phyloP scores from a whole-genome alignment of 2,113 vertebrate species.

The Percopsis transmontana region DNA sequence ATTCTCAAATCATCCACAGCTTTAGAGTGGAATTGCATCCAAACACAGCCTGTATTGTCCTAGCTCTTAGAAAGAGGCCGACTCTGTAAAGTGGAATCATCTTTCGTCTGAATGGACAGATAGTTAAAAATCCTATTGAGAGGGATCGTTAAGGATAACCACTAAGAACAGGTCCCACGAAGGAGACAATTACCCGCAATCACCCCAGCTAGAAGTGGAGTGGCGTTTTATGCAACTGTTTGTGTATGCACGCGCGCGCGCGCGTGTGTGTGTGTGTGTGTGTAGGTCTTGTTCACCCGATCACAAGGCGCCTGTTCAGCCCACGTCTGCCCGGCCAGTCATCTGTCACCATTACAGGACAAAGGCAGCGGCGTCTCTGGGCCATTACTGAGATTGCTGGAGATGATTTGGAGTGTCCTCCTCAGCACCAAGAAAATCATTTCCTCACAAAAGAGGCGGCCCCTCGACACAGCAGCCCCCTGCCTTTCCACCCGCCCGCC shows the following conservation, averaged over 20 bases:
- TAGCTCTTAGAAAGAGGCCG: slow-evolving; percentile 42
- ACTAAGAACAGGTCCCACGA: slow-evolving; percentile 71
- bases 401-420: slow-evolving; percentile 83
- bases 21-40: too few relatives aligned
- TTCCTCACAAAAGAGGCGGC: slow-evolving; percentile 72
- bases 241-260: slow-evolving; percentile 45
- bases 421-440: slow-evolving; percentile 77
- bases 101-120: slow-evolving; percentile 68
- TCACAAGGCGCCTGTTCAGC: slow-evolving; percentile 56
- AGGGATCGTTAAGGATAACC: slow-evolving; percentile 73
- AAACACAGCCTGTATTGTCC: slow-evolving; percentile 9
- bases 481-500: slow-evolving; percentile 29
- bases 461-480: slow-evolving; percentile 56
- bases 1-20: too few relatives aligned
- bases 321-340: slow-evolving; percentile 72
- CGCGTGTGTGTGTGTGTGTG: slow-evolving; percentile 10
- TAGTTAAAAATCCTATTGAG: slow-evolving; percentile 66
- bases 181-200: slow-evolving; percentile 80
- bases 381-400: slow-evolving; percentile 85
- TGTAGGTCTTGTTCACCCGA: slow-evolving; percentile 42
- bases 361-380: slow-evolving; percentile 78
- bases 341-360: slow-evolving; percentile 83
- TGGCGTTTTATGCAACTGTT: slow-evolving; percentile 75
- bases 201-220: slow-evolving; percentile 61
- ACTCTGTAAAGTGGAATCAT: slow-evolving; percentile 72